Conservation (phyloP, 2,113 vertebrate species). For the Gobius niger region DNA sequence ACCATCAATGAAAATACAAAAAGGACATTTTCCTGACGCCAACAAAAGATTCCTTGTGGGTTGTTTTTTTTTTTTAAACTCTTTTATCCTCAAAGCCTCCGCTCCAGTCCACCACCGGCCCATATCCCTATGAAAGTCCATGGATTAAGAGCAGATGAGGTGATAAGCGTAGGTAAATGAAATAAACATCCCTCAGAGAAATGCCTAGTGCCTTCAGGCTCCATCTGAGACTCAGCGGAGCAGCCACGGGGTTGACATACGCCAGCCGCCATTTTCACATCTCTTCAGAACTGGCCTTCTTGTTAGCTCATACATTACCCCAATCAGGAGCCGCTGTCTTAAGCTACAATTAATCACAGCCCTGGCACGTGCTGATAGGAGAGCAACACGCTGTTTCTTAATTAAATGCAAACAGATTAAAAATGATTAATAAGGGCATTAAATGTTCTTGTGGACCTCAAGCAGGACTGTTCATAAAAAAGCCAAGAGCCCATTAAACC, state of each 20-base stretch:
- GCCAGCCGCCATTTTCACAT: slow-evolving; percentile 40
- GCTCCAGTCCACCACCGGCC: not conserved
- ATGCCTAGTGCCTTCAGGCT: slow-evolving; percentile 7
- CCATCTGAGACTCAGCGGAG: slow-evolving; percentile 27
- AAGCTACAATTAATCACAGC: slow-evolving; percentile 99
- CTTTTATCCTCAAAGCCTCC: not conserved
- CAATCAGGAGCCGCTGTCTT: slow-evolving; percentile 96
- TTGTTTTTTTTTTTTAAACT: not conserved
- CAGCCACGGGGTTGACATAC: slow-evolving; percentile 38
- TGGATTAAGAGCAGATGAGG: slow-evolving; percentile 28
- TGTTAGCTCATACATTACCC: slow-evolving; percentile 92
- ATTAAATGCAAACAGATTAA: slow-evolving; percentile 99
- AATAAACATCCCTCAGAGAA: slow-evolving; percentile 34
- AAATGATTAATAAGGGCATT: slow-evolving; percentile 98
- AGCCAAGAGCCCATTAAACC: slow-evolving; percentile 68
- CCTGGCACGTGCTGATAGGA: slow-evolving; percentile 83
- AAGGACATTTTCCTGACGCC: not conserved
- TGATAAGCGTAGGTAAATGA: slow-evolving; percentile 26
- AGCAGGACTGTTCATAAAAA: slow-evolving; percentile 70
- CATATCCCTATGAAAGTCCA: slow-evolving; percentile 29
- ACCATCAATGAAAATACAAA: not conserved
- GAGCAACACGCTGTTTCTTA: slow-evolving; percentile 99
- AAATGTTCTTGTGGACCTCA: slow-evolving; percentile 73
- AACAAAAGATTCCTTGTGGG: not conserved
- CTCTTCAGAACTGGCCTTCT: slow-evolving; percentile 81